Evolutionary conservation across 1,140 invertebrate genomes (phyloP), one percentile per base, ranked within the genome.

Genomic region (Calephelis virginiensis): DNA sequence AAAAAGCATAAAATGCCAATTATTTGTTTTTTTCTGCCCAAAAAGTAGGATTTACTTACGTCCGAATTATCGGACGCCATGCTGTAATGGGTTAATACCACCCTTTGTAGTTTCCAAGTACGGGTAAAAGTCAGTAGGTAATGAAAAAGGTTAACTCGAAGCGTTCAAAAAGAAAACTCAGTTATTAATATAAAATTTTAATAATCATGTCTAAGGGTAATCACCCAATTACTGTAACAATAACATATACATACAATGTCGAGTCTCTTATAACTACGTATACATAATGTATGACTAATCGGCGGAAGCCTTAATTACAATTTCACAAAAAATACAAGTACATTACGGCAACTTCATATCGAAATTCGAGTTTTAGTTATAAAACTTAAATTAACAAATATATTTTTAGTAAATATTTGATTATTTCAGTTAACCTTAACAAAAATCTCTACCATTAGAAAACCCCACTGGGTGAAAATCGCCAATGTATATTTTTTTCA

Each of bases 101-200:
- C 0, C 17, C 3, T 3, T 17, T 17, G 17, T 0, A 17, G 17
- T 0, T 17, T 0, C 3, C 3, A 17, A 17, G 17, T 1, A 0
- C 28, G 28, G 28, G 28, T 28, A 28, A 28, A 28, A 28, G 28
- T 28, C 5, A 28, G 28, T 3, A 28, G 5, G 28, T 3, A 28
- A 28, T 28, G 28, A 28, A 28, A 17, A 17, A 17, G 28, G 28
- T 28, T 4, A 28, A 28, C 28, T 28, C 28, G 28, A 28, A 4
- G 28, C 28, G 28, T 28, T 28, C 28, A 28, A 7, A 47, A 63
- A 28, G 17, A 47, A 11, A 63, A 62, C 43, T 13, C 13, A 43
- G 7, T 28, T 69, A 71, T 79, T 80, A 68, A 82, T 89, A 89
- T 83, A 89, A 89, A 86, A 88, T 86, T 63, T 88, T 90, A 86